Conservation (phyloP, 2,797 vertebrate genomes). For the Channallabes apus region DNA sequence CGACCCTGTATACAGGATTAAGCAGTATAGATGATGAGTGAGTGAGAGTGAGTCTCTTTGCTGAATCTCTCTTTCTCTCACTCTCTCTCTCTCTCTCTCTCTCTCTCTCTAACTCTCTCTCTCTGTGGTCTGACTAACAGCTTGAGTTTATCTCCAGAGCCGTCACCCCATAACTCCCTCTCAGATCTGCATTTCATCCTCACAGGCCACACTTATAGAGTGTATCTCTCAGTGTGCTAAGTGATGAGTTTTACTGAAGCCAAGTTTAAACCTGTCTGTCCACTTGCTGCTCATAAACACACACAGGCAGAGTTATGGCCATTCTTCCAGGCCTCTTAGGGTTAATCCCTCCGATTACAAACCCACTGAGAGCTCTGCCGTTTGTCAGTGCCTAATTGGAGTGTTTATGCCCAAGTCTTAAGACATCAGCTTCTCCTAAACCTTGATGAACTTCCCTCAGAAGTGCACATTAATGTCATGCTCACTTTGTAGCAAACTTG, state of each 20-base stretch:
- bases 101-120: too few relatives aligned
- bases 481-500: not conserved
- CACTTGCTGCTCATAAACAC: constrained; percentile 30
- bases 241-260: constrained; percentile 12
- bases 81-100: too few relatives aligned
- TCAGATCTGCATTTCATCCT: constrained; percentile 26
- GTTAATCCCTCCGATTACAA: constrained; percentile 46
- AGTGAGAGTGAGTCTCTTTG: too few relatives aligned
- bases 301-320: constrained; percentile 43
- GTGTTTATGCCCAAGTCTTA: constrained; percentile 29
- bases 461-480: not conserved
- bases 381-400: constrained; percentile 45
- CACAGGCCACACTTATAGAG: constrained; percentile 11
- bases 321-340: constrained; percentile 43
- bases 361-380: constrained; percentile 13
- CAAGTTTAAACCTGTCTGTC: not conserved
- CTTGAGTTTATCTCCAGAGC: not conserved
- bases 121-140: constrained; percentile 1
- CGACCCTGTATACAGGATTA: too few relatives aligned
- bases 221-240: constrained; percentile 1
- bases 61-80: too few relatives aligned
- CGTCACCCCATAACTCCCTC: not conserved
- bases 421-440: constrained; percentile 37
- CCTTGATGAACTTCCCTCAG: constrained; percentile 34
- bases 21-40: too few relatives aligned